These are phyloP conservation scores for Luperina nickerlii DNA, from an alignment of 2,888 invertebrate genomes.

Conservation along the genomic window DNA sequence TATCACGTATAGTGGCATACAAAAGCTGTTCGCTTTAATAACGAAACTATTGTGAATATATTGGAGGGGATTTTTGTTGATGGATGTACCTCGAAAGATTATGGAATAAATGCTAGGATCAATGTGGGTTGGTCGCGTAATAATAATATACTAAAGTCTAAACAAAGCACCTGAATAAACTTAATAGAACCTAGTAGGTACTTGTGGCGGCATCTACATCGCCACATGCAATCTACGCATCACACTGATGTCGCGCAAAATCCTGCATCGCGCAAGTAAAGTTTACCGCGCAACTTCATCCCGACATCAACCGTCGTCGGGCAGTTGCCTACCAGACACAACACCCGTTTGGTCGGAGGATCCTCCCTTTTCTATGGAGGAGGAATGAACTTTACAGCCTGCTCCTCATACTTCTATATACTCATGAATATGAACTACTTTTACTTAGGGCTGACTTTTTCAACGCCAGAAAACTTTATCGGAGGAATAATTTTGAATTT, in stretches of 20 bases:
- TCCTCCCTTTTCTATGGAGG: background rate
- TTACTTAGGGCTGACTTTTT: background rate
- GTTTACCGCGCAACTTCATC: too few species aligned
- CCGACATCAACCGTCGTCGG: too few species aligned
- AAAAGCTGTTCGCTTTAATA: slow-evolving; percentile 51
- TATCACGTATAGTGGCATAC: slow-evolving; percentile 50
- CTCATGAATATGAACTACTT: background rate
- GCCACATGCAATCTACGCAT: too few species aligned
- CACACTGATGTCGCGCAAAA: too few species aligned
- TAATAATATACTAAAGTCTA: background rate
- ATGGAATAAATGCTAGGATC: background rate
- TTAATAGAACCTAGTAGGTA: background rate
- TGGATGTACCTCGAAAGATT: slow-evolving; percentile 16
- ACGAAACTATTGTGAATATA: slow-evolving; percentile 50
- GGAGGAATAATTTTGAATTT: too few species aligned
- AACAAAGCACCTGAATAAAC: background rate
- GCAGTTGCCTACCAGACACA: too few species aligned
- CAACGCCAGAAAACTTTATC: too few species aligned
- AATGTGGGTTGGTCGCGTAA: background rate
- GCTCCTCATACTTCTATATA: background rate
- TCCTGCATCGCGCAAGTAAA: too few species aligned
- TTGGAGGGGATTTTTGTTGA: slow-evolving; percentile 40
- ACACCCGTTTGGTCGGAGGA: too few species aligned
- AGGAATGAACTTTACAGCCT: background rate
- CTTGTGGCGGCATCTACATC: too few species aligned